Evolutionary conservation across 2,888 invertebrate genomes (phyloP).

Genomic region (Heliothis peltigera): DNA sequence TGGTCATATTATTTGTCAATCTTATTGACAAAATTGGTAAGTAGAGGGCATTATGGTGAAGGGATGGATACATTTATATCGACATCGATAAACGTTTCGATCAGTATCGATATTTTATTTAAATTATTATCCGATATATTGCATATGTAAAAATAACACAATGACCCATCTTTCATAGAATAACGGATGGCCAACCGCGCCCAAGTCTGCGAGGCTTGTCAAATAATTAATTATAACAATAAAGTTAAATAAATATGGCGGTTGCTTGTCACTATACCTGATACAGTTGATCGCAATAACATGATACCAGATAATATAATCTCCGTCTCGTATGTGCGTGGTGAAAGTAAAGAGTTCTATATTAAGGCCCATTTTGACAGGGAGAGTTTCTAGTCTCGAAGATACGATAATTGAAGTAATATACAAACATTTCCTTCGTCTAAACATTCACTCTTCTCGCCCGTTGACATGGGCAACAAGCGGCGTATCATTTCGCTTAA

Average conservation of each 20-base stretch:
- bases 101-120: background rate
- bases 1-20: constrained; percentile 18
- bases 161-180: constrained; percentile 15
- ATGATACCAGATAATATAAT: constrained; percentile 32
- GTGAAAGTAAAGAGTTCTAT: too few species aligned
- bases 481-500: too few species aligned
- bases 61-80: background rate
- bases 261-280: constrained; percentile 57
- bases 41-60: background rate
- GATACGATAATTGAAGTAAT: too few species aligned
- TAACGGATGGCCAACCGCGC: constrained; percentile 67
- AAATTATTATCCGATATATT: background rate
- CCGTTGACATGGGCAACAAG: too few species aligned
- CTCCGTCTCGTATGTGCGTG: constrained; percentile 1
- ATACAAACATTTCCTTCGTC: too few species aligned
- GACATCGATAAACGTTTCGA: background rate
- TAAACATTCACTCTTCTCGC: too few species aligned
- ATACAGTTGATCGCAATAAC: constrained; percentile 32
- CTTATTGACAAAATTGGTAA: constrained; percentile 23
- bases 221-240: constrained; percentile 70
- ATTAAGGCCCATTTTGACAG: too few species aligned
- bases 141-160: constrained; percentile 5
- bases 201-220: constrained; percentile 80
- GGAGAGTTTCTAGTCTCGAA: too few species aligned
- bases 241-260: constrained; percentile 83